Evolutionary conservation across 2,797 vertebrate species (phyloP), one percentile per base, ranked within the genome.

Genomic region (Malurus leucopterus): DNA sequence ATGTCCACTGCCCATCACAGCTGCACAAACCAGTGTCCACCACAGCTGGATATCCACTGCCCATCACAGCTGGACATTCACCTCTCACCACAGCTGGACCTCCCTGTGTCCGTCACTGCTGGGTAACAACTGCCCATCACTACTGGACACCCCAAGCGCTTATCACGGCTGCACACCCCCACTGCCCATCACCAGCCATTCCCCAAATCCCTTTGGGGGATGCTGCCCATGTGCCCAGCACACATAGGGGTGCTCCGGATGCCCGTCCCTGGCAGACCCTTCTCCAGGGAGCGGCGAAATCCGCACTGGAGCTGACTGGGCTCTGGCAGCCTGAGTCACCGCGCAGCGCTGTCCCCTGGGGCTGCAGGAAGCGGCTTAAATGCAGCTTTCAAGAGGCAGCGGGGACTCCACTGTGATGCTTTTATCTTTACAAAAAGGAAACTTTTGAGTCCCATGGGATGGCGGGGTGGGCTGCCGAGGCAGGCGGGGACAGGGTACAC

Each of bases 271-370:
- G 13, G 8, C 2, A 3, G 41, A 91, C 15, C 55, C 43, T 80
- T 73, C 82, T 50, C 57, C 3, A 3, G n/a, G 46, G 76, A 94
- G 67, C 0, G 1, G 38, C 5, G 51, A 41, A 78, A 72, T 58
- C 90, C 3, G 49, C 78, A 11, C 83, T 78, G 80, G 49, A 51
- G 65, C 86, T 38, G 83, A 51, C 83, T 78, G 46, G 68, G 88
- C 92, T 27, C 41, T 86, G 86, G 90, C 92, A 94, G 92, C 88
- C 94, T 94, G 93, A 93, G 92, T 95, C 94, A 94, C 94, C 73
- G 34, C 14, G 0, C 82, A 53, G 88, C 59, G 63, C 89, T 86
- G 81, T 94, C 93, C 90, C 92, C 86, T 15, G 86, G 82, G 93
- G 94, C 94, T 68, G 53, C 77, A 82, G 51, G 86, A 93, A 95